A percentile compares a stretch with the other conserved stretches of the same genome.
Conservation (phyloP, 1,140 invertebrate genomes). For the Harlomillsia oculata region DNA sequence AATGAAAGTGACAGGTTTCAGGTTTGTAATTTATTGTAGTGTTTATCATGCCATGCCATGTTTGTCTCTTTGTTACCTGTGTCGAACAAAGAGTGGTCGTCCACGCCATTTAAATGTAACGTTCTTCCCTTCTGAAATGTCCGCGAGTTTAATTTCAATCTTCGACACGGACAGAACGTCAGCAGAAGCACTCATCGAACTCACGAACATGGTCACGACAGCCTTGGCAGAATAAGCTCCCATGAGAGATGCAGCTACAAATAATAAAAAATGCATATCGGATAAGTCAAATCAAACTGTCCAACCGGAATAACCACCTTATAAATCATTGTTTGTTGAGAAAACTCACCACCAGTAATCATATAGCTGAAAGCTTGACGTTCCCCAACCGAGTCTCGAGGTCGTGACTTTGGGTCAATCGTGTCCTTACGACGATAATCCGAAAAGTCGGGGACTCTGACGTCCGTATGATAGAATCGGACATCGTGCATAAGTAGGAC, state of each 20-base stretch:
- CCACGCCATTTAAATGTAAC: conserved; percentile 96
- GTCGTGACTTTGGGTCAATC: conserved; percentile 48
- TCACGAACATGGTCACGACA: conserved; percentile 61
- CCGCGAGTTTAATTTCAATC: conserved; percentile 82
- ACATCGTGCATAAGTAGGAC: too few relatives aligned
- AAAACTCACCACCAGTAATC: conserved; percentile 55
- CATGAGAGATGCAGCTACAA: conserved; percentile 53
- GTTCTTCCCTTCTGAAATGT: conserved; percentile 84
- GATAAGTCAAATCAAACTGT: too few relatives aligned
- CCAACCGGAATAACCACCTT: too few relatives aligned
- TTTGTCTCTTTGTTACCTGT: too few relatives aligned
- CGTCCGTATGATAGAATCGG: conserved; percentile 79
- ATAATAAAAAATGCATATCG: too few relatives aligned
- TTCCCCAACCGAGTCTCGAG: conserved; percentile 48
- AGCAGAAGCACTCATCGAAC: conserved; percentile 69
- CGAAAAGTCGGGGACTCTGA: conserved; percentile 74
- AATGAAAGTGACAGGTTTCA: too few relatives aligned
- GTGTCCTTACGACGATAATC: conserved; percentile 61
- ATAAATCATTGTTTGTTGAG: conserved; percentile 34
- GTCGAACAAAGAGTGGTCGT: conserved; percentile 91
- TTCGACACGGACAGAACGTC: conserved; percentile 90
- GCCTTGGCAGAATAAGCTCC: conserved; percentile 67
- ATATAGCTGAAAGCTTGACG: conserved; percentile 69
- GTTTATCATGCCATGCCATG: too few relatives aligned
- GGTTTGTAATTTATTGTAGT: too few relatives aligned